Evolutionary conservation across 2,888 invertebrate genomes (phyloP), one percentile per base, ranked within the genome.

Genomic region (Tupiocoris notatus): DNA sequence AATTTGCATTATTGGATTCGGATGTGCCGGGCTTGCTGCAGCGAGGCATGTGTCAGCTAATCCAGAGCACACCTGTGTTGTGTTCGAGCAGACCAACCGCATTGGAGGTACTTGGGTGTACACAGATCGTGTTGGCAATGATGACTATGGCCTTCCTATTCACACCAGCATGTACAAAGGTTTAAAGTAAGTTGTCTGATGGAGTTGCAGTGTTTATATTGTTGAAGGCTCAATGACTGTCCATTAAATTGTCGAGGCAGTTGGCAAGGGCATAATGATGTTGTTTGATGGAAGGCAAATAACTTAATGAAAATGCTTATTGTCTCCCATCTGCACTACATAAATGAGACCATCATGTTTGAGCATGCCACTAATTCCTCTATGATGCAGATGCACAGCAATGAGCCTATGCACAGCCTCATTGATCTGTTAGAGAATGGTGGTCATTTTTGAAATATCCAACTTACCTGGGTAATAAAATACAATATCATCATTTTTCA

Each of bases 61-160:
- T 81, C 81, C 82, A 2, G 83, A 83, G 59, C 84, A 86, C 77
- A 86, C 88, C 79, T 87, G 87, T 81, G 86, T 86, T 0, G 88
- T 90, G 7, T 93, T 89, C 81, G 94, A 95, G 82, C 90, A 91
- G 79, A 86, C 88, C 0, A 85, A 85, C 16, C 82, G 86, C 70
- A 83, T 93, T 17, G 94, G 94, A 3, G 95, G 95, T 0, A 92
- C 92, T 0, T 95, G 95, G 94, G 86, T 89, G 24, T 93, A 91
- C 82, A 89, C 88, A 6, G 89, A 92, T 2, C 83, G 86, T 20
- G 86, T 87, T 0, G 91, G 89, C 0, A 81, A 83, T 0, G 91
- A 92, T 80, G 86, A 89, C 61, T 85, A 89, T 83, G 91, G 91
- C 0, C 81, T 89, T 17, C 90, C 91, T 0, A 84, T 92, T 12